Evolutionary conservation across 2,888 invertebrate species (phyloP).

Genomic region (Ellobium chinense): DNA sequence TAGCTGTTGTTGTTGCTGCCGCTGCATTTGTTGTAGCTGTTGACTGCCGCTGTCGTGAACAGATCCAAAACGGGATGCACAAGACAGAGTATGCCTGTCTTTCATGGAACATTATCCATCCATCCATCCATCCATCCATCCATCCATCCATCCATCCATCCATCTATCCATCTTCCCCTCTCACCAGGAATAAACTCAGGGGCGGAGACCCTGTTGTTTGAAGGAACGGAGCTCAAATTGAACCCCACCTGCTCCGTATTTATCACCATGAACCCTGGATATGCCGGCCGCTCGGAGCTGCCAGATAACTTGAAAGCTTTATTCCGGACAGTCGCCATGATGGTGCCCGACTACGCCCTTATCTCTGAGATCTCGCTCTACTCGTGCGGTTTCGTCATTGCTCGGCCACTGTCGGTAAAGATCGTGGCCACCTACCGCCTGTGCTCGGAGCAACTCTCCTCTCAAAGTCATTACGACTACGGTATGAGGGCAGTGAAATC

Average conservation of each 20-base stretch:
- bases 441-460: slow-evolving; percentile 80
- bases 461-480: slow-evolving; percentile 80
- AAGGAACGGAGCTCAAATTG: slow-evolving; percentile 90
- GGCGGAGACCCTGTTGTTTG: slow-evolving; percentile 79
- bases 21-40: too few relatives aligned
- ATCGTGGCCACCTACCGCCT: slow-evolving; percentile 80
- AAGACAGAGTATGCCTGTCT: too few relatives aligned
- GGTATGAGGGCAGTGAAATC: slow-evolving; percentile 82
- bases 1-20: neutral
- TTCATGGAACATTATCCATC: too few relatives aligned
- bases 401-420: slow-evolving; percentile 83
- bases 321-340: slow-evolving; percentile 93
- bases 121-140: too few relatives aligned
- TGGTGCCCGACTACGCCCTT: slow-evolving; percentile 98
- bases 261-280: slow-evolving; percentile 97
- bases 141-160: too few relatives aligned
- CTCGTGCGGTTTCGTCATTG: slow-evolving; percentile 94
- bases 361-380: slow-evolving; percentile 97
- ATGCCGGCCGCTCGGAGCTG: slow-evolving; percentile 94
- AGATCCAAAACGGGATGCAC: too few relatives aligned
- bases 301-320: slow-evolving; percentile 94
- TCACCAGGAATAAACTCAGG: slow-evolving; percentile 42
- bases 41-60: too few relatives aligned
- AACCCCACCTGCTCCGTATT: slow-evolving; percentile 94
- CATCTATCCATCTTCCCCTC: neutral